Conservation (phyloP, 2,113 vertebrate species). For the Passerina amoena region DNA sequence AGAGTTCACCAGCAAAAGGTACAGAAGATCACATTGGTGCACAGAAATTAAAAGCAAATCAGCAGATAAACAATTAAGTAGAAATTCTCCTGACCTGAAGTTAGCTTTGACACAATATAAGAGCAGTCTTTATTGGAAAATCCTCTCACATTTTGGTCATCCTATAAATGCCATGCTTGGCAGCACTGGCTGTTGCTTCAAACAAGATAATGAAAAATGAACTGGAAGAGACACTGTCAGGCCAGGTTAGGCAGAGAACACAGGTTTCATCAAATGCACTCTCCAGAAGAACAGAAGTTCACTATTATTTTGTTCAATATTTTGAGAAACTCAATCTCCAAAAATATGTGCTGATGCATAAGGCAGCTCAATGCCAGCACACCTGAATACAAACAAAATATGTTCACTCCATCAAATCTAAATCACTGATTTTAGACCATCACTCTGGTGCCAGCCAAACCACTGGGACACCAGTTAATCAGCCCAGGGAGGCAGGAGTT, state of each 20-base stretch:
- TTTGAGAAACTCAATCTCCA: neutral
- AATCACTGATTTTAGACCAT: neutral
- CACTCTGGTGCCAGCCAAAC: neutral
- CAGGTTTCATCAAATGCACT: neutral
- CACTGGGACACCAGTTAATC: neutral
- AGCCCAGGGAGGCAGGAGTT: neutral
- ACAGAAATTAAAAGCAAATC: neutral
- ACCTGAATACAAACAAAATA: neutral
- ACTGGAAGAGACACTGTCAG: slow-evolving; percentile 7
- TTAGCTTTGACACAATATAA: neutral
- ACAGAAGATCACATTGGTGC: neutral
- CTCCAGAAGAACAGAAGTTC: neutral
- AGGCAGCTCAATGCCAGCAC: neutral
- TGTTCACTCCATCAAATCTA: neutral
- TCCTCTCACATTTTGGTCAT: neutral
- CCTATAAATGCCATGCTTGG: neutral
- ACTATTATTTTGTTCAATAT: neutral
- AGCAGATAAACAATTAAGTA: neutral
- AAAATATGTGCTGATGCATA: neutral
- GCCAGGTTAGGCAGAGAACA: neutral
- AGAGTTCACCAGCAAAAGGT: neutral
- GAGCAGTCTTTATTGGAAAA: neutral
- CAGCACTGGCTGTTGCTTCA: neutral
- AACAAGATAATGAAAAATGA: neutral
- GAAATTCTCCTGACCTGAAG: neutral